These are phyloP conservation scores for Acrobasis suavella DNA, from an alignment of 2,888 invertebrate species.

Conservation along the genomic window DNA sequence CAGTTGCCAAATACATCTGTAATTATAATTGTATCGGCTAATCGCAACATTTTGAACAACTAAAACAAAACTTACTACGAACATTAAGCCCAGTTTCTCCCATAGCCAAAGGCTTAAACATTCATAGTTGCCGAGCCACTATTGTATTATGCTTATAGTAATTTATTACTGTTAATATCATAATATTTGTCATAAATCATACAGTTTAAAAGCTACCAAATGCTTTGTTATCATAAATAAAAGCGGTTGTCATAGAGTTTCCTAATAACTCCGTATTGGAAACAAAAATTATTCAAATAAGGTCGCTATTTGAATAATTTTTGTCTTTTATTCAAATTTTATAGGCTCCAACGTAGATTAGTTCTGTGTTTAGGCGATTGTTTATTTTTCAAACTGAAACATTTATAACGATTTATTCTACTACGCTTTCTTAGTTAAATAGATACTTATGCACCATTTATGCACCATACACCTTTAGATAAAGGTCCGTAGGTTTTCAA, in stretches of 20 bases:
- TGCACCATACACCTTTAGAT: no score
- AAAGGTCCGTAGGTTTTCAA: no score
- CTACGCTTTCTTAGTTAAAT: background rate
- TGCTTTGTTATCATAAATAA: slow-evolving; percentile 18
- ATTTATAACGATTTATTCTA: background rate
- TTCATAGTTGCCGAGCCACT: slow-evolving; percentile 16
- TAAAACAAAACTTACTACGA: background rate
- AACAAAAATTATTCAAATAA: slow-evolving; percentile 16
- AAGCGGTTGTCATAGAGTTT: slow-evolving; percentile 13
- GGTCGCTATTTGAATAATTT: slow-evolving; percentile 8
- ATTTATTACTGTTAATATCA: slow-evolving; percentile 21
- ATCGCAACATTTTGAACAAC: slow-evolving; percentile 8
- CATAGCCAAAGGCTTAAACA: slow-evolving; percentile 27
- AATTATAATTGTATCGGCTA: slow-evolving; percentile 3
- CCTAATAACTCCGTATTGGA: slow-evolving; percentile 19
- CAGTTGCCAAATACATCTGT: slow-evolving; percentile 3
- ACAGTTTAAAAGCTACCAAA: slow-evolving; percentile 20
- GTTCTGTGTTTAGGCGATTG: slow-evolving; percentile 1
- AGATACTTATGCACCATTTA: no score
- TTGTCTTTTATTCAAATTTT: slow-evolving; percentile 12
- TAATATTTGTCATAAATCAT: slow-evolving; percentile 29
- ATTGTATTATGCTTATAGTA: slow-evolving; percentile 35
- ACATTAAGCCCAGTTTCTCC: slow-evolving; percentile 19
- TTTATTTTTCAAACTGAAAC: background rate
- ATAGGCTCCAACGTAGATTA: slow-evolving; percentile 2